Conservation (phyloP, 1,140 invertebrate genomes). For the Parasteatoda tepidariorum region DNA sequence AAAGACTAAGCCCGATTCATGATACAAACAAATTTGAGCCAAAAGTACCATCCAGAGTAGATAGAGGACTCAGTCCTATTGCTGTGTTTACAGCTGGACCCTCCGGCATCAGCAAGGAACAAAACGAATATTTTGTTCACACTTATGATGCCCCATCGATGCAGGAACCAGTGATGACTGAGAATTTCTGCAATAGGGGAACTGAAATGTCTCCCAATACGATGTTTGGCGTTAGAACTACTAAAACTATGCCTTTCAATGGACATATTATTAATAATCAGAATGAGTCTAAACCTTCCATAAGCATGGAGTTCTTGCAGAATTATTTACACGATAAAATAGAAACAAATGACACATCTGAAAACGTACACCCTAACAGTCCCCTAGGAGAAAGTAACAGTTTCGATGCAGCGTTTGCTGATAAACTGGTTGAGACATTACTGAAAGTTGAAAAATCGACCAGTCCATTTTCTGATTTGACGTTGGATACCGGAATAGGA, state of each 20-base stretch:
- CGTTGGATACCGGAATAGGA: conserved; percentile 70
- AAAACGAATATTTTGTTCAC: conserved; percentile 51
- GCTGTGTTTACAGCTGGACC: conserved; percentile 49
- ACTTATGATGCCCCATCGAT: conserved; percentile 54
- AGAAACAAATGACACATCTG: too few species aligned
- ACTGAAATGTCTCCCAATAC: conserved; percentile 45
- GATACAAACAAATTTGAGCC: conserved; percentile 31
- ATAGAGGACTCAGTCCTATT: conserved; percentile 48
- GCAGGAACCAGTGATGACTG: conserved; percentile 17
- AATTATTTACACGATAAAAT: too few species aligned
- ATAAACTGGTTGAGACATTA: conserved; percentile 51
- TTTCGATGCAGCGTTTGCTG: background rate
- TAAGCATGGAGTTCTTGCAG: too few species aligned
- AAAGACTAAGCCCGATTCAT: conserved; percentile 44
- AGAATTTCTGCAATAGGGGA: conserved; percentile 16
- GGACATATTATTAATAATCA: too few species aligned
- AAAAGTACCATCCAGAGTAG: conserved; percentile 11
- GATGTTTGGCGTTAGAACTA: background rate
- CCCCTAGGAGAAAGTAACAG: background rate
- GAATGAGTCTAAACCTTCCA: too few species aligned
- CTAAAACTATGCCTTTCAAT: background rate
- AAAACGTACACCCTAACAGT: background rate
- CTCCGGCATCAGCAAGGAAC: conserved; percentile 34
- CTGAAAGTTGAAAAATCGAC: conserved; percentile 69
- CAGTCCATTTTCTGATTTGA: conserved; percentile 65